Evolutionary conservation across 2,888 invertebrate species (phyloP).

Genomic region (Orthonevra nobilis): DNA sequence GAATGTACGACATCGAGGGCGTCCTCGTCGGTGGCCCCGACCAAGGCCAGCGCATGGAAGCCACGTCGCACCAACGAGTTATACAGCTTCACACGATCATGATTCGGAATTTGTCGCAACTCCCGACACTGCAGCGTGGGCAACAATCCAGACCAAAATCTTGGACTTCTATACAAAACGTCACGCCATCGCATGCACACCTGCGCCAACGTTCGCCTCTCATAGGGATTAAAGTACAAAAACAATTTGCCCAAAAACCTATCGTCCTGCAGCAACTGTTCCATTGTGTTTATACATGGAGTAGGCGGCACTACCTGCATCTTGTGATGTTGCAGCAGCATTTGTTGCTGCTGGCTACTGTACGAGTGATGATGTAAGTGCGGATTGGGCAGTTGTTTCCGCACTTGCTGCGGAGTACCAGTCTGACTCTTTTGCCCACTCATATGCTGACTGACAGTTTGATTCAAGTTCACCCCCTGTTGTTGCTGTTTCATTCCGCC

Average conservation of each 20-base stretch:
- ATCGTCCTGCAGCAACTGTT: constrained; percentile 90
- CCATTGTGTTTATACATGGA: constrained; percentile 84
- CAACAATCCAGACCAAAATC: constrained; percentile 92
- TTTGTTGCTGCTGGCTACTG: constrained; percentile 67
- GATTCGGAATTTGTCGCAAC: constrained; percentile 83
- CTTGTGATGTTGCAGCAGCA: constrained; percentile 73
- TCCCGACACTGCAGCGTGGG: constrained; percentile 94
- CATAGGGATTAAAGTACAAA: constrained; percentile 88
- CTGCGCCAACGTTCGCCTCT: constrained; percentile 89
- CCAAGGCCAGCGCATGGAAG: constrained; percentile 90
- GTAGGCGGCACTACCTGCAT: constrained; percentile 78
- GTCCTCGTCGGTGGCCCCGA: constrained; percentile 94
- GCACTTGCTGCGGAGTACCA: constrained; percentile 78
- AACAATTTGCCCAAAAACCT: constrained; percentile 92
- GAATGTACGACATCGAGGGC: constrained; percentile 92
- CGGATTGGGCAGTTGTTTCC: constrained; percentile 79
- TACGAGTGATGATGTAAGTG: constrained; percentile 79
- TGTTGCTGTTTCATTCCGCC: constrained; percentile 73
- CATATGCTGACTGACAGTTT: constrained; percentile 33
- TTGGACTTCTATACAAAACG: constrained; percentile 91
- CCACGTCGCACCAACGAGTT: constrained; percentile 91
- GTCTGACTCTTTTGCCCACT: constrained; percentile 75
- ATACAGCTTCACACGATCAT: constrained; percentile 85
- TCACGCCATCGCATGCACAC: constrained; percentile 94
- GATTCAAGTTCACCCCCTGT: constrained; percentile 75